phyloP scores from a whole-genome alignment of 2,797 vertebrate genomes.

The Catharus ustulatus region DNA sequence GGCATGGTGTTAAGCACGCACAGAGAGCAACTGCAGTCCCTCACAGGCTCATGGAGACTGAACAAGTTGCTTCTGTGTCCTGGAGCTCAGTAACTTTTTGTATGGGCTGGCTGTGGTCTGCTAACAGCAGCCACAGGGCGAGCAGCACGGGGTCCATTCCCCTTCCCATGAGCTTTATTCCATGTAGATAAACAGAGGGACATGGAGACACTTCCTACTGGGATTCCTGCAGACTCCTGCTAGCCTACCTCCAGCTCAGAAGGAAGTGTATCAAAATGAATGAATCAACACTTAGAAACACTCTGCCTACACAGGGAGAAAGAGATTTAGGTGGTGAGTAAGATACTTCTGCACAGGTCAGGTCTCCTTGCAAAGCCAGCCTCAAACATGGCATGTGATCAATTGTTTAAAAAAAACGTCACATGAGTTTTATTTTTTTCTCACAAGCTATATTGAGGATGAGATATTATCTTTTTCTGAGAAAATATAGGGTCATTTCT shows the following conservation, averaged over 20 bases:
- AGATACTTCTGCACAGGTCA: not conserved
- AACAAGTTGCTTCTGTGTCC: not conserved
- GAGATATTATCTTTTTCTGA: not conserved
- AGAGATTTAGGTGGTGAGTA: not conserved
- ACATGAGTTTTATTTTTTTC: not conserved
- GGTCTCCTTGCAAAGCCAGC: not conserved
- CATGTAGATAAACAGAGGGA: not conserved
- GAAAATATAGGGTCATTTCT: not conserved
- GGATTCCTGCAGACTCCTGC: not conserved
- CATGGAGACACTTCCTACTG: not conserved
- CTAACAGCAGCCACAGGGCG: not conserved
- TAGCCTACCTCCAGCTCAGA: not conserved
- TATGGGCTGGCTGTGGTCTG: not conserved
- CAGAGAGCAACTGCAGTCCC: not conserved
- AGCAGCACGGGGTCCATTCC: not conserved
- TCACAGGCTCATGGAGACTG: not conserved
- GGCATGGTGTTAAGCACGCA: fast-evolving
- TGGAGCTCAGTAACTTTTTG: not conserved
- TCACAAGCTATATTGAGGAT: not conserved
- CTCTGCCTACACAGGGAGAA: not conserved
- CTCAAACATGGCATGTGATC: not conserved
- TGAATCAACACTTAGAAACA: not conserved
- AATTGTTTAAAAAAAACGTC: not conserved
- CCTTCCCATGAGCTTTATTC: not conserved
- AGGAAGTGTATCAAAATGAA: not conserved